Conservation (phyloP, 23 tunicate species). For the Pegea sp. region DNA sequence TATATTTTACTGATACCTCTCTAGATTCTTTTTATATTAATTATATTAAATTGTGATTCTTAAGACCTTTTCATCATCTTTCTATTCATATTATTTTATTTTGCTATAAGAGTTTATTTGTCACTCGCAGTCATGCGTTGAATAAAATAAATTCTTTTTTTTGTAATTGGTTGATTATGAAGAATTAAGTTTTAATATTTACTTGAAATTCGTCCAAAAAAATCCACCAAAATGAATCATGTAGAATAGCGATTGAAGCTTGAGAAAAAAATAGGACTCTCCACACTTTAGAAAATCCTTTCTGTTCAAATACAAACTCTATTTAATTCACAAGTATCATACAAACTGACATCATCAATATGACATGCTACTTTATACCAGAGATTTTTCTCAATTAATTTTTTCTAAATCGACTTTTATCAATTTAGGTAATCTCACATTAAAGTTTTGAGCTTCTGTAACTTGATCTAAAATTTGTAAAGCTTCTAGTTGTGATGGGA, state of each 20-base stretch:
- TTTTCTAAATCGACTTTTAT: background rate
- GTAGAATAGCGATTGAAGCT: slow-evolving; percentile 46
- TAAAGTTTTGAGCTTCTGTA: slow-evolving; percentile 57
- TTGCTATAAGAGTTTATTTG: too few relatives aligned
- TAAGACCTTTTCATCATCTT: too few relatives aligned
- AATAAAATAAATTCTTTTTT: too few relatives aligned
- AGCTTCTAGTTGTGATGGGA: slow-evolving; percentile 77
- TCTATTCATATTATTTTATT: too few relatives aligned
- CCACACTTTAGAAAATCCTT: slow-evolving; percentile 52
- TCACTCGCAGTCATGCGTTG: too few relatives aligned
- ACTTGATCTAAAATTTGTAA: slow-evolving; percentile 61
- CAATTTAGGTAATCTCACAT: slow-evolving; percentile 17
- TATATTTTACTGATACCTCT: too few relatives aligned
- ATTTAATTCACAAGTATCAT: background rate
- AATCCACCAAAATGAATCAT: slow-evolving; percentile 78
- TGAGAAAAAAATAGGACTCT: slow-evolving; percentile 60
- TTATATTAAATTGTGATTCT: too few relatives aligned
- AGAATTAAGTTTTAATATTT: slow-evolving; percentile 1
- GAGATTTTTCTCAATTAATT: background rate
- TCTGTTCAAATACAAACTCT: slow-evolving; percentile 43
- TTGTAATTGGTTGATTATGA: too few relatives aligned
- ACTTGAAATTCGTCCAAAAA: slow-evolving; percentile 72
- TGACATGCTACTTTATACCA: background rate
- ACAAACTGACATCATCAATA: background rate
- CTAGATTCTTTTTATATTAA: too few relatives aligned